Evolutionary conservation across 2,888 invertebrate genomes (phyloP), one percentile per base, ranked within the genome.

Genomic region (Napeogenes sylphis): DNA sequence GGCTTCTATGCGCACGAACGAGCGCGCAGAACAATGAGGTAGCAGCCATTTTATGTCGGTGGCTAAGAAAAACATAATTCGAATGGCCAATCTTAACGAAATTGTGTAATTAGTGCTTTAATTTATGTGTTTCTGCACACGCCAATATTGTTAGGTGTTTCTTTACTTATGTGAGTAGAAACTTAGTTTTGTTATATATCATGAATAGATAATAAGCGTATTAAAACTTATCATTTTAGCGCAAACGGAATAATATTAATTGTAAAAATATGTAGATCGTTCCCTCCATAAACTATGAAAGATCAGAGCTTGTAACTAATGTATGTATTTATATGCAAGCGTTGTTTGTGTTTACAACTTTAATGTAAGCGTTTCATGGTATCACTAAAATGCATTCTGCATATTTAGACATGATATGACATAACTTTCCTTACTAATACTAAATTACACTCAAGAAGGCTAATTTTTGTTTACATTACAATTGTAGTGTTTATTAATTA

Each of bases 31-130:
- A 90, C 91, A 90, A 90, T 90, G 90, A 90, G 90, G 89, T 90
- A 91, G 90, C 91, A 89, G 91, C 91, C 91, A 91, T 91, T 90
- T 91, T 91, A 91, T 90, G 85, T 90, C 89, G 89, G 90, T 90
- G 90, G 85, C 86, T 86, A 90, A 90, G 89, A 90, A 90, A 90
- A 90, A 91, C 90, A 90, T 90, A 88, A 90, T 90, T 88, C 90
- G 90, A 91, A 91, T 91, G 91, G 90, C 90, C 90, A 90, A 90
- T 90, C 87, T 90, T 90, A 85, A 83, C 85, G 76, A 89, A 90
- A 90, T 90, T 88, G 89, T 90, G 90, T 90, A 90, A 90, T 90
- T 90, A 90, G 90, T 90, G 90, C 80, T 86, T 82, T 88, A 89
- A 89, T 90, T 90, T 90, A 90, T 89, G 90, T 90, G 90, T 87